A percentile compares a stretch with the other conserved stretches of the same genome.
These are phyloP conservation scores for Porites lutea DNA, from an alignment of 64 coral and sea anemone species.

Conservation along the genomic window DNA sequence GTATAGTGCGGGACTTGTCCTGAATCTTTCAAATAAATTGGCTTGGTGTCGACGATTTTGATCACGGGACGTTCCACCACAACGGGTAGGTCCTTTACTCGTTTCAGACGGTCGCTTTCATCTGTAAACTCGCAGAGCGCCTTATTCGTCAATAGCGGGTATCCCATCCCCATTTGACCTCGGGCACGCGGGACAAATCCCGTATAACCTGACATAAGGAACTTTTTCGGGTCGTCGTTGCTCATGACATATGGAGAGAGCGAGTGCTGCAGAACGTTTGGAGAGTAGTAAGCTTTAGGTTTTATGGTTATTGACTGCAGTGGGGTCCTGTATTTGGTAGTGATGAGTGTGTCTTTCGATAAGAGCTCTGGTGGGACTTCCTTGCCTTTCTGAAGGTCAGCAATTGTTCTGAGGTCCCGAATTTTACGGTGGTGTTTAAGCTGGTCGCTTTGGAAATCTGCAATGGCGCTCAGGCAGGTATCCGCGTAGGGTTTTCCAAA, in stretches of 20 bases:
- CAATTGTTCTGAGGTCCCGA: slow-evolving; percentile 66
- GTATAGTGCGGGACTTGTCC: slow-evolving; percentile 97
- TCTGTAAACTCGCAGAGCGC: slow-evolving; percentile 90
- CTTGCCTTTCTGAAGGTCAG: slow-evolving; percentile 64
- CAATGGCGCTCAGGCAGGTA: slow-evolving; percentile 76
- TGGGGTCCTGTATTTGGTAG: slow-evolving; percentile 55
- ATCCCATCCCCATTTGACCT: slow-evolving; percentile 89
- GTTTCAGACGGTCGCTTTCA: slow-evolving; percentile 75
- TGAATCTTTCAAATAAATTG: slow-evolving; percentile 79
- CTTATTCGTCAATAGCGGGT: slow-evolving; percentile 90
- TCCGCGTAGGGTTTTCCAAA: slow-evolving; percentile 84
- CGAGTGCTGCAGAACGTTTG: slow-evolving; percentile 62
- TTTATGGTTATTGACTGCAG: slow-evolving; percentile 52
- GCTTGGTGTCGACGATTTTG: slow-evolving; percentile 80
- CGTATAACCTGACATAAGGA: slow-evolving; percentile 90
- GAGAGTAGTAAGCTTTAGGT: slow-evolving; percentile 66
- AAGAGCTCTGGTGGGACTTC: slow-evolving; percentile 59
- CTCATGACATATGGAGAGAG: slow-evolving; percentile 68
- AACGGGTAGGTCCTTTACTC: slow-evolving; percentile 76
- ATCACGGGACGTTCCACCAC: slow-evolving; percentile 71
- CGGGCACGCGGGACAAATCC: slow-evolving; percentile 95
- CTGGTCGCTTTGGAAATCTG: slow-evolving; percentile 72
- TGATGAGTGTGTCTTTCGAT: slow-evolving; percentile 42
- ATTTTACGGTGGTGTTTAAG: slow-evolving; percentile 39
- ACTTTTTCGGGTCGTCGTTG: slow-evolving; percentile 85